Percentiles rank a stretch among this genome's conserved stretches.
Evolutionary conservation across 53 echinoderm and acorn worm species (phyloP).

Genomic region (Henricia sp.): DNA sequence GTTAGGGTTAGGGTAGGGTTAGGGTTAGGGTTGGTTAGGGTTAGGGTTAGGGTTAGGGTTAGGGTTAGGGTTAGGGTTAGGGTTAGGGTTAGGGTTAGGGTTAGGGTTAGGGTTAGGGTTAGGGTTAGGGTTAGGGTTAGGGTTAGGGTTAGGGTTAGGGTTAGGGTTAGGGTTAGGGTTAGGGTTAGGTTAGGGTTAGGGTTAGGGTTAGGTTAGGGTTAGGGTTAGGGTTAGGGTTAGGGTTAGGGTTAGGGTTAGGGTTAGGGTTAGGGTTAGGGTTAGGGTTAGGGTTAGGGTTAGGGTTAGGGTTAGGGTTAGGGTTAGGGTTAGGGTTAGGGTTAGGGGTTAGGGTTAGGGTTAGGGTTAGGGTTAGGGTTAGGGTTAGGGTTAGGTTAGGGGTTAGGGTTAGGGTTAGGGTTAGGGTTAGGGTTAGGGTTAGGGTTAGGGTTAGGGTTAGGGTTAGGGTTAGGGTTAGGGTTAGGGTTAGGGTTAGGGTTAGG

Average conservation of each 20-base stretch:
- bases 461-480: conserved; percentile 62
- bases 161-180: conserved; percentile 32
- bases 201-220: no score
- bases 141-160: conserved; percentile 45
- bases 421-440: conserved; percentile 53
- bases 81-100: conserved; percentile 1
- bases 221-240: neutral
- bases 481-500: conserved; percentile 60
- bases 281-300: conserved; percentile 51
- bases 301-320: conserved; percentile 24
- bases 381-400: conserved; percentile 64
- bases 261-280: neutral
- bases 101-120: conserved; percentile 1
- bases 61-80: conserved; percentile 1
- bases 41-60: neutral
- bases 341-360: conserved; percentile 46
- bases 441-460: conserved; percentile 49
- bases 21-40: no score
- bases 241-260: neutral
- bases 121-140: conserved; percentile 1
- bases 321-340: conserved; percentile 59
- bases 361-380: conserved; percentile 69
- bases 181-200: no score
- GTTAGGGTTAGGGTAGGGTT: no score
- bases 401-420: no score